A percentile compares a stretch with the other conserved stretches of the same genome.
phyloP scores from a whole-genome alignment of 2,888 invertebrate genomes.

The Pecten maximus region DNA sequence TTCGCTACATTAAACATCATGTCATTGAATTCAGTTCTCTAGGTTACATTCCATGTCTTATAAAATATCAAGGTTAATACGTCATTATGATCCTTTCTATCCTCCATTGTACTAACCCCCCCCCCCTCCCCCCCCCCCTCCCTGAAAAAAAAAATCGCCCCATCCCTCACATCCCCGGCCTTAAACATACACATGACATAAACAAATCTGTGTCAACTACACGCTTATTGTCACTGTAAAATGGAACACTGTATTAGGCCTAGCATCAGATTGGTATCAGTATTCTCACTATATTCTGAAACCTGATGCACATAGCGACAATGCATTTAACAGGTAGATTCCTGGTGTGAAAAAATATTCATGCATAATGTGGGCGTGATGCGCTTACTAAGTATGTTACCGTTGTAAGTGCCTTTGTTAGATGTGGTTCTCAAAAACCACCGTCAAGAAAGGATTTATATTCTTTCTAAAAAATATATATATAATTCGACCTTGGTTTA shows the following conservation, averaged over 20 bases:
- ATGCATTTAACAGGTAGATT: neutral
- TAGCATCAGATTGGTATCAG: neutral
- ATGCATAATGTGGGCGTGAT: neutral
- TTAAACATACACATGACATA: neutral
- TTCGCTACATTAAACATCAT: neutral
- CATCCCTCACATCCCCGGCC: neutral
- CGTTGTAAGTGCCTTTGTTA: neutral
- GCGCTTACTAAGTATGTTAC: neutral
- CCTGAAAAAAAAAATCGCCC: too few relatives aligned
- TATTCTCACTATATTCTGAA: neutral
- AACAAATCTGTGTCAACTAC: neutral
- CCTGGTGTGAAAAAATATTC: neutral
- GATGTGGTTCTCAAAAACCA: neutral
- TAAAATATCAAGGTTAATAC: neutral
- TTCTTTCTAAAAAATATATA: neutral
- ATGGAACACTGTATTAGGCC: neutral
- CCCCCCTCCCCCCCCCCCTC: neutral
- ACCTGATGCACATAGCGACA: neutral
- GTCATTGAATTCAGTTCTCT: neutral
- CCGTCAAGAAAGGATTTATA: neutral
- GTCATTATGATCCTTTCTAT: neutral
- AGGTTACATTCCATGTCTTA: neutral
- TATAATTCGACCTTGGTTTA: neutral
- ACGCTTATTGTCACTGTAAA: neutral
- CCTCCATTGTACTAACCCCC: neutral